Conservation (phyloP, 2,113 vertebrate species). For the Anarhynchus alexandrinus region DNA sequence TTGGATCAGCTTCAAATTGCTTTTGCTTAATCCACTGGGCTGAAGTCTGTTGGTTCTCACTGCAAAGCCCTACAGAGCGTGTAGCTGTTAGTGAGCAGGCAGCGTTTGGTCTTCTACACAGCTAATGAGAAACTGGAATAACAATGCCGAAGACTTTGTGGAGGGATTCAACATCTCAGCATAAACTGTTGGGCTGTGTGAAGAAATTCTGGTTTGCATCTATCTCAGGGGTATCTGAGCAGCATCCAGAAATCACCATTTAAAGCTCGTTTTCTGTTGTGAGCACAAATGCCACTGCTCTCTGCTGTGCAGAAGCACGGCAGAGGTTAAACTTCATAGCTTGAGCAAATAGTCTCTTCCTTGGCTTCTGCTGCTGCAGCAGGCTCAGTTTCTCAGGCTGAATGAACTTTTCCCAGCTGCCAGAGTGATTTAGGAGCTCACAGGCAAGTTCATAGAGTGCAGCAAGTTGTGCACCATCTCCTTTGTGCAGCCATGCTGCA, state of each 20-base stretch:
- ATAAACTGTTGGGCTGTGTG: not conserved
- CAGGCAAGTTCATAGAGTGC: not conserved
- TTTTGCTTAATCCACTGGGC: not conserved
- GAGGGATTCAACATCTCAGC: not conserved
- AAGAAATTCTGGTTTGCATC: not conserved
- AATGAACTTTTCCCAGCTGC: not conserved
- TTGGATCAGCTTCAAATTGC: not conserved
- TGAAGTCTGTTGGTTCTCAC: not conserved
- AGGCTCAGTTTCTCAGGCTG: not conserved
- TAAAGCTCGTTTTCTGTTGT: not conserved
- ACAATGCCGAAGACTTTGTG: not conserved
- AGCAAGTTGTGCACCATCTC: not conserved
- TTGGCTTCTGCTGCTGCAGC: not conserved
- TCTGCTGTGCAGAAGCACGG: not conserved
- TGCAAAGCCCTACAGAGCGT: not conserved
- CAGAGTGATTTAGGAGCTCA: slow-evolving; percentile 22
- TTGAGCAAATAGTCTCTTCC: not conserved
- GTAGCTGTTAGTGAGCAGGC: not conserved
- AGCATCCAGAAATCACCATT: not conserved
- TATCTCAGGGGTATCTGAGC: not conserved
- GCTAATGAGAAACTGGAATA: not conserved
- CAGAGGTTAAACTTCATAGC: not conserved
- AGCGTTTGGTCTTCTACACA: not conserved
- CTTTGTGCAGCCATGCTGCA: not conserved
- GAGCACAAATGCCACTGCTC: not conserved